Evolutionary conservation across 2,888 invertebrate species (phyloP), one percentile per base, ranked within the genome.

Genomic region (Malacosoma neustria): DNA sequence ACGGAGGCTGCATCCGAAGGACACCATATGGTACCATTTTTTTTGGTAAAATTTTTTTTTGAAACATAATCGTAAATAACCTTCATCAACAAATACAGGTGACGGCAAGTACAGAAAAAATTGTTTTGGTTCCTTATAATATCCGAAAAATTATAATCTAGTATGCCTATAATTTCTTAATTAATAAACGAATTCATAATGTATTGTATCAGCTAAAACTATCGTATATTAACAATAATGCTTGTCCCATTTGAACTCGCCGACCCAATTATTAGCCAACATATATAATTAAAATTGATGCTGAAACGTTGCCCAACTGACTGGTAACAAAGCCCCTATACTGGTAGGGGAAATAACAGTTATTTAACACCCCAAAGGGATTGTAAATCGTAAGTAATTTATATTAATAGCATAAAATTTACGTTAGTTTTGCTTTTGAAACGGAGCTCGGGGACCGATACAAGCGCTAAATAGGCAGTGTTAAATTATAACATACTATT

Each of bases 361-460:
- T 67, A 75, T 72, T 67, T 65, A 69, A 66, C 66, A 62, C 62
- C 77, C 72, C 70, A 50, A 67, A 64, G 75, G 76, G 67, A 73
- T 69, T 70, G 69, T 82, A 79, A 77, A 82, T 79, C 69, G 49
- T 67, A 66, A 65, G 72, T 80, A 77, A 84, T 82, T 79, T 75
- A 79, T 77, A 82, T 79, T 79, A 80, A 82, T 81, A 75, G 76
- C 55, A 57, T 47, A 44, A 60, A 72, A 79, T 76, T 73, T 67
- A 66, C 64, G 69, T 65, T 75, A 75, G 77, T 80, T 81, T 72
- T 68, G 70, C 60, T 9, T 62, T 62, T 56, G 52, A 68, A 68
- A 68, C 59, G 64, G 54, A 61, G 71, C 57, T 69, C 51, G 50
- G 81, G 79, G 81, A 77, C 72, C 74, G 51, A 77, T 76, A 69